Conservation (phyloP, 2,797 vertebrate genomes). For the Oryzias dopingdopingensis region DNA sequence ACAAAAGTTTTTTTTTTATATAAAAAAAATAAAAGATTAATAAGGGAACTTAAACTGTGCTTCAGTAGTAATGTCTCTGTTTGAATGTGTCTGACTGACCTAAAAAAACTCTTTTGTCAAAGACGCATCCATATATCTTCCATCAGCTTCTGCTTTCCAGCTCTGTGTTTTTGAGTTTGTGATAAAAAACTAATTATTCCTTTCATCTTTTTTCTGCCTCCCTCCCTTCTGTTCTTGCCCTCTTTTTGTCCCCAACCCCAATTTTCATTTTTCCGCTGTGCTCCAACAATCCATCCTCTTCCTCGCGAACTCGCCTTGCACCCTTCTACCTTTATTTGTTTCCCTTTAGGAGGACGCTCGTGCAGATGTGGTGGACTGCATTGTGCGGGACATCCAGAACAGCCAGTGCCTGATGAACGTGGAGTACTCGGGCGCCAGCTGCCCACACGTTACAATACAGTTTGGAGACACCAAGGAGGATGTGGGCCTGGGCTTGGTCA, state of each 20-base stretch:
- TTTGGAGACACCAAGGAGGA: slow-evolving; percentile 92
- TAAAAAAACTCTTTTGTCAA: too few species aligned
- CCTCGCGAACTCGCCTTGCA: not conserved
- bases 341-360: slow-evolving; percentile 85
- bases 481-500: slow-evolving; percentile 92
- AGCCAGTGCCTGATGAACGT: slow-evolving; percentile 95
- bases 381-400: slow-evolving; percentile 95
- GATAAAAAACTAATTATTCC: slow-evolving; percentile 28
- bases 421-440: slow-evolving; percentile 83
- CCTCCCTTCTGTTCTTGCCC: not conserved
- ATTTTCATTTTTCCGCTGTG: too few species aligned
- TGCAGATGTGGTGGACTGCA: slow-evolving; percentile 91
- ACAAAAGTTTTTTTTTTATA: too few species aligned
- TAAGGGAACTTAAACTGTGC: too few species aligned
- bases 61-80: too few species aligned
- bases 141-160: not conserved
- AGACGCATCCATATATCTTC: too few species aligned
- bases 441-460: slow-evolving; percentile 90
- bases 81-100: too few species aligned
- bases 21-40: too few species aligned
- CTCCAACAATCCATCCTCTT: not conserved
- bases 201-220: slow-evolving; percentile 9
- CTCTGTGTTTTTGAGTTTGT: slow-evolving; percentile 2
- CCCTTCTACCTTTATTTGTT: not conserved
- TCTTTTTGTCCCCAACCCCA: too few species aligned